A percentile compares a stretch with the other conserved stretches of the same genome.
Evolutionary conservation across 2,113 vertebrate genomes (phyloP).

Genomic region (Corydoras maculifer): DNA sequence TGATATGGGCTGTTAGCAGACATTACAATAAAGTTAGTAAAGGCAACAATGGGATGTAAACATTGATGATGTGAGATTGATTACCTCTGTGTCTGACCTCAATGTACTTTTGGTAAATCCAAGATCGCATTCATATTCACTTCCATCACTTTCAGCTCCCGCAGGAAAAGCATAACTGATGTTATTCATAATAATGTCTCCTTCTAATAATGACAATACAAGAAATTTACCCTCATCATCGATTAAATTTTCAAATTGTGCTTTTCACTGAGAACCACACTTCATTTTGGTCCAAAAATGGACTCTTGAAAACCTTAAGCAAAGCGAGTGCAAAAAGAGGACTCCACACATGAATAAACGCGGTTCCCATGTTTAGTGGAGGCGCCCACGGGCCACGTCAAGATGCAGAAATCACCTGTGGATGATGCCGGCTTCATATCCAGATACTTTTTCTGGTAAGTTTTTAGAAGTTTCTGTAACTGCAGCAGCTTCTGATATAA

Average conservation of each 20-base stretch:
- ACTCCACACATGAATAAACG: slow-evolving; percentile 50
- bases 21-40: background rate
- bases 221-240: no score
- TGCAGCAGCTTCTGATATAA: no score
- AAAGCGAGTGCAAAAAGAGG: no score
- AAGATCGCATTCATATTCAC: slow-evolving; percentile 59
- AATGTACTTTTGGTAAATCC: slow-evolving; percentile 18
- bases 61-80: no score
- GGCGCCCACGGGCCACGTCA: slow-evolving; percentile 48
- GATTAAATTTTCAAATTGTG: no score
- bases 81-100: slow-evolving; percentile 18
- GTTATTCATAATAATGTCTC: slow-evolving; percentile 31
- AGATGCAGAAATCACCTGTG: slow-evolving; percentile 95
- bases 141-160: slow-evolving; percentile 63
- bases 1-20: background rate
- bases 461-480: background rate
- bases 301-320: no score
- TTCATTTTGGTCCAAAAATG: no score
- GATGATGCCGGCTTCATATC: slow-evolving; percentile 90
- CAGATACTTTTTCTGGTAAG: slow-evolving; percentile 94
- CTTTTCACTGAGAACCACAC: no score
- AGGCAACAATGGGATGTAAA: background rate
- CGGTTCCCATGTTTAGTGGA: slow-evolving; percentile 50
- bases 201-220: background rate
- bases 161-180: slow-evolving; percentile 48